These are phyloP conservation scores for Parascotia fuliginaria DNA, from an alignment of 2,888 invertebrate genomes.

Conservation along the genomic window DNA sequence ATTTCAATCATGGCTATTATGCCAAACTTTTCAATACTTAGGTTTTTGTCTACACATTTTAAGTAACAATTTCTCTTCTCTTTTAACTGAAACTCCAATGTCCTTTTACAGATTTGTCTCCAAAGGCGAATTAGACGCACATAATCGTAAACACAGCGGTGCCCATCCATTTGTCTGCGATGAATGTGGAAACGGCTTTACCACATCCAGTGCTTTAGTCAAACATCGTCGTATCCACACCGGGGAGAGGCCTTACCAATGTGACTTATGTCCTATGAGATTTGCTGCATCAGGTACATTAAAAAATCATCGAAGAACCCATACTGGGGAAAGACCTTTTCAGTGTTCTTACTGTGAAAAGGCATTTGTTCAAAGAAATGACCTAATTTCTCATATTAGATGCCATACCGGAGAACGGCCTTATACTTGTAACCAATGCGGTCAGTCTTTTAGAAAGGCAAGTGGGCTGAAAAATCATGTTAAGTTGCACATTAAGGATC, in stretches of 20 bases:
- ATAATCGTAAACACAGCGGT: constrained; percentile 85
- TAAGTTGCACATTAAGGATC: constrained; percentile 65
- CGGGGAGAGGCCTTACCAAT: constrained; percentile 86
- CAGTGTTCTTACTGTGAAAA: constrained; percentile 84
- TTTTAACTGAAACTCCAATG: too few species aligned
- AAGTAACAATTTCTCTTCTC: too few species aligned
- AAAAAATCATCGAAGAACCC: constrained; percentile 85
- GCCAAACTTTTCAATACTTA: too few species aligned
- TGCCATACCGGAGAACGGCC: constrained; percentile 84
- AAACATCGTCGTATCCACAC: constrained; percentile 86
- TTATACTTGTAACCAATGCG: constrained; percentile 75
- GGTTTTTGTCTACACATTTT: too few species aligned
- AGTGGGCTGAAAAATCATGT: constrained; percentile 81
- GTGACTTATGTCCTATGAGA: constrained; percentile 85
- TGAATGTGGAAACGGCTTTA: constrained; percentile 83
- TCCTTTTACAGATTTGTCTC: constrained; percentile 71
- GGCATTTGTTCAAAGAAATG: constrained; percentile 86
- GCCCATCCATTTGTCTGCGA: constrained; percentile 87
- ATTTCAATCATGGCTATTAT: too few species aligned
- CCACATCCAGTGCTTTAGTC: constrained; percentile 85
- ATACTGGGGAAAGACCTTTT: constrained; percentile 86
- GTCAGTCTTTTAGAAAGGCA: constrained; percentile 82
- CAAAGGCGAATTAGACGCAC: constrained; percentile 84
- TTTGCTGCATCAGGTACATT: constrained; percentile 85
- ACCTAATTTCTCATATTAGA: constrained; percentile 82